Evolutionary conservation across 2,888 invertebrate species (phyloP).

Genomic region (Nemapogon koenigi): DNA sequence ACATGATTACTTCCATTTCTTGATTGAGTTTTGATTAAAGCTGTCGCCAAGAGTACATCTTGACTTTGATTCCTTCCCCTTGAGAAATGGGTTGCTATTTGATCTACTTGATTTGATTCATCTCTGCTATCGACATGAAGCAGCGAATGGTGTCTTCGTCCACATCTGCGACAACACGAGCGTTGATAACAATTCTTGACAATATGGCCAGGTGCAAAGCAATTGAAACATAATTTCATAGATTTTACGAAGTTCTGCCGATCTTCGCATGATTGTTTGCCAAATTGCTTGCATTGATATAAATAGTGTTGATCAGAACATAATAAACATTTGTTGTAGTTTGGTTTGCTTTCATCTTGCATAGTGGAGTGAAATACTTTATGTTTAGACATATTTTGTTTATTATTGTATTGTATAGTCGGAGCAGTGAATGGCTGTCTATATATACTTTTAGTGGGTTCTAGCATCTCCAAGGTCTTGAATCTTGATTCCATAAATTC

Average conservation of each 20-base stretch:
- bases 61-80: slow-evolving; percentile 5
- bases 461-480: slow-evolving; percentile 13
- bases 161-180: slow-evolving; percentile 15
- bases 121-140: slow-evolving; percentile 14
- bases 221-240: slow-evolving; percentile 16
- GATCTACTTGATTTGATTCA: background rate
- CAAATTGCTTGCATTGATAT: slow-evolving; percentile 15
- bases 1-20: slow-evolving; percentile 10
- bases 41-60: slow-evolving; percentile 20
- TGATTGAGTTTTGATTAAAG: slow-evolving; percentile 17
- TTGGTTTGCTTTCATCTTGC: slow-evolving; percentile 4
- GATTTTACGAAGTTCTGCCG: slow-evolving; percentile 14
- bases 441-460: slow-evolving; percentile 2
- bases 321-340: slow-evolving; percentile 7
- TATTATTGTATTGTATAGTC: slow-evolving; percentile 2
- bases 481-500: slow-evolving; percentile 14
- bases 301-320: slow-evolving; percentile 13
- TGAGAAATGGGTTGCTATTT: slow-evolving; percentile 9
- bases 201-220: slow-evolving; percentile 14
- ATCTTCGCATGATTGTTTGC: slow-evolving; percentile 2
- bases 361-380: slow-evolving; percentile 12
- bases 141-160: slow-evolving; percentile 16
- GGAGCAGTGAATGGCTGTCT: no score
- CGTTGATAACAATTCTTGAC: slow-evolving; percentile 13
- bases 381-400: no score